phyloP scores from a whole-genome alignment of 2,888 invertebrate species.

The Capitulum mitella region DNA sequence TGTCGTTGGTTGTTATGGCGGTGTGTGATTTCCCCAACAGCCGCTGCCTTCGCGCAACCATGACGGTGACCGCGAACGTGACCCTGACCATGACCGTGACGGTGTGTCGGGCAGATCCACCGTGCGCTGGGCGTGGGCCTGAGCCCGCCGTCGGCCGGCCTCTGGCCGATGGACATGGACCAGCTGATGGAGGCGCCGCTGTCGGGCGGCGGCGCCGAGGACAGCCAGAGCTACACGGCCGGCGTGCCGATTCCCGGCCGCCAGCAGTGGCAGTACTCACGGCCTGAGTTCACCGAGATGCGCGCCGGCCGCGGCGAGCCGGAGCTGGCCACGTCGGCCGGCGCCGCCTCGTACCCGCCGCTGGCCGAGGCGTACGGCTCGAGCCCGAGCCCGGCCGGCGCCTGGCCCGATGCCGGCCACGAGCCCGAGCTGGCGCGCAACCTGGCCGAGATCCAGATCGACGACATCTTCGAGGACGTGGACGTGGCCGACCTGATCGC shows the following conservation, averaged over 20 bases:
- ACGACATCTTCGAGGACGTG: constrained; percentile 23
- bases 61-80: no score
- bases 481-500: constrained; percentile 1
- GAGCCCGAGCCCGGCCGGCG: neutral
- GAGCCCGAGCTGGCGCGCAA: constrained; percentile 17
- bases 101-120: neutral
- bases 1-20: no score
- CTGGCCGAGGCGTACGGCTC: no score
- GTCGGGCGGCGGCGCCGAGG: neutral
- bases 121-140: neutral
- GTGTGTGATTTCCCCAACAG: no score
- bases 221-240: neutral
- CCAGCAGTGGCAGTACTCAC: neutral
- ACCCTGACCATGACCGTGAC: no score
- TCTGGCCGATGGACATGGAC: neutral
- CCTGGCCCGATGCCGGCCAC: neutral
- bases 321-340: constrained; percentile 16
- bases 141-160: neutral
- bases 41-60: no score
- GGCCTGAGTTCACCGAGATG: constrained; percentile 19
- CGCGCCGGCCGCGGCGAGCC: neutral
- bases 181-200: neutral
- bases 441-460: constrained; percentile 14
- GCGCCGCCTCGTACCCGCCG: neutral
- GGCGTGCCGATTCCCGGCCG: constrained; percentile 25